Conservation (phyloP, 2,797 vertebrate genomes). For the Phylloscopus collybita region DNA sequence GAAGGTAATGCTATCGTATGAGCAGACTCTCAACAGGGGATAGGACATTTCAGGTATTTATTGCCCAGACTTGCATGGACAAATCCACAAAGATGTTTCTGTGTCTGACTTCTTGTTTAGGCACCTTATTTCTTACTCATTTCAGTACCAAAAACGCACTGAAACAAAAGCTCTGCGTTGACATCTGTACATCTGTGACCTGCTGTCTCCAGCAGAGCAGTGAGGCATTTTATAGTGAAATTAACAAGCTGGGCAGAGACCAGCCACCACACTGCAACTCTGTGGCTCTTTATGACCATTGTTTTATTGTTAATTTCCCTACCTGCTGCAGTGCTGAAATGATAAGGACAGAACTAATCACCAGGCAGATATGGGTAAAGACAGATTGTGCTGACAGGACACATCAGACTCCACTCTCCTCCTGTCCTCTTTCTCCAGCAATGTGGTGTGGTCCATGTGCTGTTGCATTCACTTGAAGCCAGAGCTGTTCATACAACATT, state of each 20-base stretch:
- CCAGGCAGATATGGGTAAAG: neutral
- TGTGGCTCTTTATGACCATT: neutral
- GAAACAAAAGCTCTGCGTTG: neutral
- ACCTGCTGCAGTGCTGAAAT: neutral
- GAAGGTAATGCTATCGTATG: neutral
- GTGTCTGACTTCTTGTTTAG: neutral
- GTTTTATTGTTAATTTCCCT: neutral
- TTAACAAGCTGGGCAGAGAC: neutral
- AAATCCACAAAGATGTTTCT: neutral
- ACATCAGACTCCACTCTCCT: neutral
- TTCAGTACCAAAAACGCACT: neutral
- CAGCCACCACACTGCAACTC: neutral
- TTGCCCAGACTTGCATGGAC: neutral
- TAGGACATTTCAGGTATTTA: neutral
- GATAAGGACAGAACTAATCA: neutral
- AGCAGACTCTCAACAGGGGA: neutral
- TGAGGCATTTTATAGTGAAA: neutral
- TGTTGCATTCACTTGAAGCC: neutral
- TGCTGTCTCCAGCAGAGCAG: rapidly evolving
- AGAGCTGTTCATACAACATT: neutral
- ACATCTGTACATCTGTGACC: neutral
- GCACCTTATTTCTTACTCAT: neutral
- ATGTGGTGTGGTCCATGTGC: rapidly evolving
- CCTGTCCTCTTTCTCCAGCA: neutral
- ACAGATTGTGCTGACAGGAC: neutral